Conservation (phyloP, 2,113 vertebrate species). For the Arizona elegans region DNA sequence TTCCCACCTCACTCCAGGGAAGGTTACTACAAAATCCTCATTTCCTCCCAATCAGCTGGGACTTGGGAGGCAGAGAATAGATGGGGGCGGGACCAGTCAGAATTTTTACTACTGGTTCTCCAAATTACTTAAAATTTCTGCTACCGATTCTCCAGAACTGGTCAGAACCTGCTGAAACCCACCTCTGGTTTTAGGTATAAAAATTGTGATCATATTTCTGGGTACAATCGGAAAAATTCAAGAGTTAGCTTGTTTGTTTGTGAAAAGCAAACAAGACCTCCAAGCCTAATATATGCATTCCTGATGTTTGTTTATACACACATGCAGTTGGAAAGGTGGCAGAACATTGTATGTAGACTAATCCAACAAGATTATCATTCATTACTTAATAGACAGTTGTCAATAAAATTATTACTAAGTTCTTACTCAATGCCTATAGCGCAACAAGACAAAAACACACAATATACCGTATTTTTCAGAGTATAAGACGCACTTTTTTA, state of each 20-base stretch:
- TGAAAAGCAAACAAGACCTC: background rate
- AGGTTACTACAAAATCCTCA: too few relatives aligned
- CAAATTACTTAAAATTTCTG: too few relatives aligned
- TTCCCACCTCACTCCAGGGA: too few relatives aligned
- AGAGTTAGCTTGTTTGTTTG: background rate
- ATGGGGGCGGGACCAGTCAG: too few relatives aligned
- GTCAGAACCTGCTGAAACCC: too few relatives aligned
- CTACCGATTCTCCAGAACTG: too few relatives aligned
- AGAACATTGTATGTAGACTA: constrained; percentile 9
- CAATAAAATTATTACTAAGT: constrained; percentile 34
- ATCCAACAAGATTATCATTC: constrained; percentile 4
- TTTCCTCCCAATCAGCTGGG: too few relatives aligned
- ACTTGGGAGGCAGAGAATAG: too few relatives aligned
- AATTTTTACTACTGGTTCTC: too few relatives aligned
- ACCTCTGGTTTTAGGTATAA: background rate
- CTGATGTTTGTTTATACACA: background rate
- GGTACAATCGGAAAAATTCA: background rate
- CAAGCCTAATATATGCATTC: background rate
- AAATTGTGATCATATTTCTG: background rate
- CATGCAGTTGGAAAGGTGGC: background rate
- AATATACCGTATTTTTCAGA: background rate
- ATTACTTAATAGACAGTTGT: constrained; percentile 11
- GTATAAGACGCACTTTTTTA: too few relatives aligned
- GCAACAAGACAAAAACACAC: background rate
- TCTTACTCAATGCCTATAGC: background rate